These are phyloP conservation scores for Gobius niger DNA, from an alignment of 2,113 vertebrate genomes.

Conservation along the genomic window DNA sequence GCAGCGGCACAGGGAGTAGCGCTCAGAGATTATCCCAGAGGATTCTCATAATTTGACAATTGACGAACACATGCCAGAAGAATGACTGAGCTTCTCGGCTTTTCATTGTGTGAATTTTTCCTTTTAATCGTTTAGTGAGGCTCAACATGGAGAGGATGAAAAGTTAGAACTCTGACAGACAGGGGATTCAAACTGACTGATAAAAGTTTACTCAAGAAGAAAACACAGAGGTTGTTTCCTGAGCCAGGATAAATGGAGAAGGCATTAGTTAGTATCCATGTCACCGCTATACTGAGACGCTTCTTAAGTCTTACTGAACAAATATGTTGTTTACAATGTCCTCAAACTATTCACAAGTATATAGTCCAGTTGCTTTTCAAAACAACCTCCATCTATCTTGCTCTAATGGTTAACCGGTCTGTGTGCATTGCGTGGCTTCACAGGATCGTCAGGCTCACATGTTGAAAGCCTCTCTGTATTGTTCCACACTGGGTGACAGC, in stretches of 20 bases:
- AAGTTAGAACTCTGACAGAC: background rate
- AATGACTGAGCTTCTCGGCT: constrained; percentile 36
- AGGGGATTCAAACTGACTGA: too few species aligned
- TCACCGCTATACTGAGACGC: too few species aligned
- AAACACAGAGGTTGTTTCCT: too few species aligned
- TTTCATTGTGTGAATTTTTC: background rate
- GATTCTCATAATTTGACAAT: constrained; percentile 44
- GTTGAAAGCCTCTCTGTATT: constrained; percentile 32
- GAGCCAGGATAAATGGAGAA: too few species aligned
- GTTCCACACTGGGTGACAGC: constrained; percentile 51
- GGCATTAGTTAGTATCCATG: too few species aligned
- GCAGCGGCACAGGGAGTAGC: constrained; percentile 27
- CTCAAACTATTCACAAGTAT: background rate
- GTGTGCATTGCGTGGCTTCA: constrained; percentile 17
- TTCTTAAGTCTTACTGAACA: background rate
- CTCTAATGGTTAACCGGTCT: background rate
- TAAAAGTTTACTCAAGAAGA: too few species aligned
- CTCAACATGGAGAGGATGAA: background rate
- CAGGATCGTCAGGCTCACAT: constrained; percentile 16
- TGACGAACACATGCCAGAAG: constrained; percentile 41
- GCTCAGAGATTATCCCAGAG: constrained; percentile 24
- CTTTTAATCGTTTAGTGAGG: background rate
- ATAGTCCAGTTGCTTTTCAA: constrained; percentile 1
- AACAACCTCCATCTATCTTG: background rate
- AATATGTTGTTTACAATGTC: background rate